Evolutionary conservation across 37 sponge, comb jelly and placozoan species (phyloP).

Genomic region (Cladorhizidae sp.): DNA sequence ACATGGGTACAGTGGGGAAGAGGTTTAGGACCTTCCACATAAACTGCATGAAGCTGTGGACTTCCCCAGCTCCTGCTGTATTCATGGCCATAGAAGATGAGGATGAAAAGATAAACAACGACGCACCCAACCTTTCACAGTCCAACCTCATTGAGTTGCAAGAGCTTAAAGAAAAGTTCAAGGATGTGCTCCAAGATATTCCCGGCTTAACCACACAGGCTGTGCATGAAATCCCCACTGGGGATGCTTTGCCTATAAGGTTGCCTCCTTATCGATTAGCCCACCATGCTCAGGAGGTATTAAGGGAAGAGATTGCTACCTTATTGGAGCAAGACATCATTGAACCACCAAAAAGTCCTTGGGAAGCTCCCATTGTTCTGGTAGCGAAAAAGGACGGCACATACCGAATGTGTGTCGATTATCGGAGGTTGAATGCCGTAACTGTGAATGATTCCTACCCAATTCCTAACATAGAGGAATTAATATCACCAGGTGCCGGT

Average conservation of each 20-base stretch:
- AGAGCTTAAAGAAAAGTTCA: not conserved
- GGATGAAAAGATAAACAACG: not conserved
- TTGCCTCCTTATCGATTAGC: not conserved
- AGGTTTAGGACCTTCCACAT: too few species aligned
- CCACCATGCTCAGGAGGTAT: not conserved
- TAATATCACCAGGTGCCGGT: not conserved
- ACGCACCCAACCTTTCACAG: not conserved
- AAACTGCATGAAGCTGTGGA: not conserved
- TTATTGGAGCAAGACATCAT: not conserved
- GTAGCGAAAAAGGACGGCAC: too few species aligned
- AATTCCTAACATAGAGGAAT: not conserved
- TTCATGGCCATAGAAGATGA: not conserved
- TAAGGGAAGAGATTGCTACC: not conserved
- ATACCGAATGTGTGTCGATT: not conserved
- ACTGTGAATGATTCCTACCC: not conserved
- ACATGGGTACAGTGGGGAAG: too few species aligned
- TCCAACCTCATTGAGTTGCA: not conserved
- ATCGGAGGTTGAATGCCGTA: not conserved
- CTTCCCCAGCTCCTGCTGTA: not conserved
- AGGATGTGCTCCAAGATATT: not conserved
- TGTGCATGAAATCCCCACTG: not conserved
- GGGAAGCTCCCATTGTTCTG: not conserved
- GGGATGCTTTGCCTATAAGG: not conserved
- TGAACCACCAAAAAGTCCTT: not conserved
- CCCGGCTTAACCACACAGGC: not conserved